Evolutionary conservation across 2,888 invertebrate genomes (phyloP).

Genomic region (Imbricaverruca yamaguchii): DNA sequence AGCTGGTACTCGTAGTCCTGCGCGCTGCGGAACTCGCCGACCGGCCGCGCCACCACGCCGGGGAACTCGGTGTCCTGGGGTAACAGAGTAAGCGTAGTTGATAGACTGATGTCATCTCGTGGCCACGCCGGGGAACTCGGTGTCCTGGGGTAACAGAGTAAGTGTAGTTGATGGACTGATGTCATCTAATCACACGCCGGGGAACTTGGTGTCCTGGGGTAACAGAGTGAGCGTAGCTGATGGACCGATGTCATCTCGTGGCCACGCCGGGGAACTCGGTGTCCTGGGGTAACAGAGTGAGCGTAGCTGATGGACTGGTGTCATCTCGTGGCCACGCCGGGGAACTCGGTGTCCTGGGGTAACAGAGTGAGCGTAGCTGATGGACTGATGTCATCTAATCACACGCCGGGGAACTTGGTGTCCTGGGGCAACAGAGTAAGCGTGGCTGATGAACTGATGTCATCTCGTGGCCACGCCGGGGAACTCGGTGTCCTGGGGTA

Average conservation of each 20-base stretch:
- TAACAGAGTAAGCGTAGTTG: background rate
- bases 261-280: too few species aligned
- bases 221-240: too few species aligned
- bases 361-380: too few species aligned
- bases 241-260: too few species aligned
- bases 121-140: background rate
- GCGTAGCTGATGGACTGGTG: too few species aligned
- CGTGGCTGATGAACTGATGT: background rate
- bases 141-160: background rate
- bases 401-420: constrained; percentile 96
- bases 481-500: constrained; percentile 86
- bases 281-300: too few species aligned
- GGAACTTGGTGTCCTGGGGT: background rate
- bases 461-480: constrained; percentile 66
- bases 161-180: too few species aligned
- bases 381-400: too few species aligned
- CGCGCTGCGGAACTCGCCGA: constrained; percentile 87
- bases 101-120: background rate
- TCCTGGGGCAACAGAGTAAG: constrained; percentile 53
- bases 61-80: constrained; percentile 95
- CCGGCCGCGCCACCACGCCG: constrained; percentile 92
- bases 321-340: too few species aligned
- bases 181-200: too few species aligned
- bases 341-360: constrained; percentile 2
- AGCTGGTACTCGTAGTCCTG: constrained; percentile 92